These are phyloP conservation scores for Dynastes tityus DNA, from an alignment of 2,888 invertebrate species.

Conservation along the genomic window DNA sequence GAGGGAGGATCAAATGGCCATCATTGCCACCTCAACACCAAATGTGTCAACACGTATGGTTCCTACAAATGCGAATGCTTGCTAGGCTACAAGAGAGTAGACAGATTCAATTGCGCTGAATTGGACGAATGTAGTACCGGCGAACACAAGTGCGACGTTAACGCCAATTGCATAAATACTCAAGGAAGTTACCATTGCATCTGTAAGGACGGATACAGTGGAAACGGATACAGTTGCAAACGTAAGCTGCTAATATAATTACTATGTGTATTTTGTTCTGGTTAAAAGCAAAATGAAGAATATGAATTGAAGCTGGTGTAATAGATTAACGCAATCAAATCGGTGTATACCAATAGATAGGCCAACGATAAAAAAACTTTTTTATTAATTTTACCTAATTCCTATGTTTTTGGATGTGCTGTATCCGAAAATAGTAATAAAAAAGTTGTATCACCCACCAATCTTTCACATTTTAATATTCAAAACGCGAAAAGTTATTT, in stretches of 20 bases:
- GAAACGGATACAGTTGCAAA: conserved; percentile 85
- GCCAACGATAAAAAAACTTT: too few species aligned
- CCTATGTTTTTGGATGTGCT: too few species aligned
- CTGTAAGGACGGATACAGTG: conserved; percentile 81
- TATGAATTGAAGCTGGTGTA: too few species aligned
- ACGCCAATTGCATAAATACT: conserved; percentile 87
- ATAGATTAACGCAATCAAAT: too few species aligned
- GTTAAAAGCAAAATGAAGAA: too few species aligned
- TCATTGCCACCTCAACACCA: conserved; percentile 89
- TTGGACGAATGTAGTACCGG: conserved; percentile 85
- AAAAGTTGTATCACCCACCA: too few species aligned
- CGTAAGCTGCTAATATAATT: conserved; percentile 75
- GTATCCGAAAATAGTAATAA: too few species aligned
- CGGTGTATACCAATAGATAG: too few species aligned
- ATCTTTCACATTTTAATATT: too few species aligned
- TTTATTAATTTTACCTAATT: too few species aligned
- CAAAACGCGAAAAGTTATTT: too few species aligned
- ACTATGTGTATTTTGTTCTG: not conserved
- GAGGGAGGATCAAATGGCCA: conserved; percentile 86
- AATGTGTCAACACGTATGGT: conserved; percentile 87
- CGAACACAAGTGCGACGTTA: conserved; percentile 81
- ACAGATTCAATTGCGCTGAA: conserved; percentile 87
- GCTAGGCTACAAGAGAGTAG: conserved; percentile 83
- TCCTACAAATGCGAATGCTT: conserved; percentile 89
- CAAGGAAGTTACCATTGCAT: conserved; percentile 86